Percentiles rank a stretch among this genome's conserved stretches.
These are phyloP conservation scores for Hypolimnas misippus DNA, from an alignment of 2,888 invertebrate genomes.

Conservation along the genomic window DNA sequence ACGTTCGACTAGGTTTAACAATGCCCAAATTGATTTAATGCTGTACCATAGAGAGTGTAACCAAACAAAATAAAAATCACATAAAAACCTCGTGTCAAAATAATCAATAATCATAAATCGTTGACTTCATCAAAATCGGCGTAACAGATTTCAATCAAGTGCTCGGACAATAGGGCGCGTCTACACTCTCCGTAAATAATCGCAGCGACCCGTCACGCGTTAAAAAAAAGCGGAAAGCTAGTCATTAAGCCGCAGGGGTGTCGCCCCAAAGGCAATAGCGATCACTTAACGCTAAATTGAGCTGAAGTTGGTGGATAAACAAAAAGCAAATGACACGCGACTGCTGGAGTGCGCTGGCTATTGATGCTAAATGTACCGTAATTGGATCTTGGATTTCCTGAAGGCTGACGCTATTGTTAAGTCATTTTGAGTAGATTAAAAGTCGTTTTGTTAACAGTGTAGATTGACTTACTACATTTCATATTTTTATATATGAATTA, in stretches of 20 bases:
- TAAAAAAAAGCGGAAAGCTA: slow-evolving; percentile 67
- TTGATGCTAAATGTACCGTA: slow-evolving; percentile 77
- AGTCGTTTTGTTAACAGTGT: background rate
- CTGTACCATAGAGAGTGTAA: slow-evolving; percentile 11
- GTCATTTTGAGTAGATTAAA: slow-evolving; percentile 42
- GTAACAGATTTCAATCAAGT: slow-evolving; percentile 70
- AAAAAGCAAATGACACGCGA: slow-evolving; percentile 71
- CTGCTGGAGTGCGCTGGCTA: slow-evolving; percentile 54
- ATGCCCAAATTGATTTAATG: background rate
- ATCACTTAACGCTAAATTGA: slow-evolving; percentile 77
- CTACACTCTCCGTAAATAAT: slow-evolving; percentile 66
- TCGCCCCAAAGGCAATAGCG: slow-evolving; percentile 60
- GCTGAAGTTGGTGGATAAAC: slow-evolving; percentile 73
- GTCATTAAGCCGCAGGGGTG: slow-evolving; percentile 58
- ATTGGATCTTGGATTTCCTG: slow-evolving; percentile 74
- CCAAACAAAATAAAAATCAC: slow-evolving; percentile 29
- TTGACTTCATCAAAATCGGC: slow-evolving; percentile 45
- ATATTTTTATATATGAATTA: background rate
- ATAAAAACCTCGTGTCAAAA: slow-evolving; percentile 36
- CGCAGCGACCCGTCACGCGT: slow-evolving; percentile 62
- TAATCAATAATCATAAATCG: slow-evolving; percentile 41
- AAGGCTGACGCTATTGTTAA: slow-evolving; percentile 39
- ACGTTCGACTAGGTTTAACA: background rate
- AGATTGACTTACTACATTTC: background rate
- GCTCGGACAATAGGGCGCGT: slow-evolving; percentile 58